Evolutionary conservation across 2,113 vertebrate species (phyloP), one percentile per base, ranked within the genome.

Genomic region (Petroica traversi): DNA sequence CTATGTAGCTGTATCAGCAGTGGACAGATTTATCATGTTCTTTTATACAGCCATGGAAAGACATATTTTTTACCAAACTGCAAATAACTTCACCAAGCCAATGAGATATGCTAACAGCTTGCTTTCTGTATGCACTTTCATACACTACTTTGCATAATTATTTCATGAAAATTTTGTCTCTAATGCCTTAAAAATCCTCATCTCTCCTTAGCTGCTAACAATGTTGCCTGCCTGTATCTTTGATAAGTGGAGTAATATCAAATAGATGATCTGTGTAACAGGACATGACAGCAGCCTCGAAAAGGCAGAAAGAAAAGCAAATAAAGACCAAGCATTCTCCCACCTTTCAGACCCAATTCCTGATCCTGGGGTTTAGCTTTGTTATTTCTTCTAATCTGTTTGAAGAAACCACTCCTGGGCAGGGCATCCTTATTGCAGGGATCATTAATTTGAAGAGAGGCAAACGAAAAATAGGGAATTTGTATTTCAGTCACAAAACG

Each of bases 401-500:
- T 93, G 58, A 67, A 72, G 45, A 94, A 91, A 89, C 10, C 26
- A 95, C 45, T 91, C 17, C 54, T 93, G 62, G 58, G 59, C 45
- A 95, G 93, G 77, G 41, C 38, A 73, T 38, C 49, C 11, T 73
- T 91, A 91, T 79, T 88, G 84, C 62, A 94, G 55, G 74, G 62
- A 89, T 85, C 94, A 95, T 92, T 94, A 93, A 67, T 91, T 95
- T 89, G 71, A 95, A 85, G 54, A 85, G 24, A 79, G 19, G 69
- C 11, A 16, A 88, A 79, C 1, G 0, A 87, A 95, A 95, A 91
- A 68, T 19, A 79, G 20, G 38, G 71, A 89, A 89, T 97, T 94
- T 91, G 85, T 95, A 96, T 91, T 95, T 94, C 89, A 94, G 81
- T 95, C 91, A 89, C 91, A 95, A 94, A 96, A 95, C 14, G 13